Evolutionary conservation across 2,113 vertebrate species (phyloP).

Genomic region (Malurus elegans): DNA sequence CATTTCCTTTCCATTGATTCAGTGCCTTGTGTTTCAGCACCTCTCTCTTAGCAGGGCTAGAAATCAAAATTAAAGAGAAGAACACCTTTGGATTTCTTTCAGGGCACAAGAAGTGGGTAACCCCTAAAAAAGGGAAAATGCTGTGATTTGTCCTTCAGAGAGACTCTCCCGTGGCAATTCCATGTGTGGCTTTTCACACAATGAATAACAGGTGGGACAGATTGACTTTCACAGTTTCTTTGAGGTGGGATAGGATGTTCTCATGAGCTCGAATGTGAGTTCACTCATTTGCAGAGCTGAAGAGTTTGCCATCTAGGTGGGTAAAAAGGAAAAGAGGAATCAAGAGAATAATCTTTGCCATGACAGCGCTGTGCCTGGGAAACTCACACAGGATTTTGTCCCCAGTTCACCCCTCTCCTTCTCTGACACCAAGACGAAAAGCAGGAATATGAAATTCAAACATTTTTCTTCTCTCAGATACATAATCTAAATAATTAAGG

Average conservation of each 20-base stretch:
- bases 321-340: neutral
- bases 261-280: neutral
- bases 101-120: neutral
- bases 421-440: neutral
- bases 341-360: neutral
- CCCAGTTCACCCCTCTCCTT: neutral
- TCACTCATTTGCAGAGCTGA: neutral
- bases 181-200: neutral
- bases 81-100: neutral
- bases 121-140: neutral
- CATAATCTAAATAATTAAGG: slow-evolving; percentile 49
- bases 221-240: neutral
- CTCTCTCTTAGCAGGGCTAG: neutral
- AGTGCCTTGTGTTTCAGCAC: neutral
- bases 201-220: neutral
- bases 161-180: neutral
- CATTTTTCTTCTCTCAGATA: slow-evolving; percentile 2
- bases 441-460: slow-evolving; percentile 4
- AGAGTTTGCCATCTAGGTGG: neutral
- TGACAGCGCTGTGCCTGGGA: neutral
- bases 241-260: neutral
- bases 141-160: neutral
- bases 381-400: neutral
- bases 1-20: neutral
- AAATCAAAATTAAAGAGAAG: neutral